Evolutionary conservation across 2,113 vertebrate genomes (phyloP).

Genomic region (Coturnix japonica): DNA sequence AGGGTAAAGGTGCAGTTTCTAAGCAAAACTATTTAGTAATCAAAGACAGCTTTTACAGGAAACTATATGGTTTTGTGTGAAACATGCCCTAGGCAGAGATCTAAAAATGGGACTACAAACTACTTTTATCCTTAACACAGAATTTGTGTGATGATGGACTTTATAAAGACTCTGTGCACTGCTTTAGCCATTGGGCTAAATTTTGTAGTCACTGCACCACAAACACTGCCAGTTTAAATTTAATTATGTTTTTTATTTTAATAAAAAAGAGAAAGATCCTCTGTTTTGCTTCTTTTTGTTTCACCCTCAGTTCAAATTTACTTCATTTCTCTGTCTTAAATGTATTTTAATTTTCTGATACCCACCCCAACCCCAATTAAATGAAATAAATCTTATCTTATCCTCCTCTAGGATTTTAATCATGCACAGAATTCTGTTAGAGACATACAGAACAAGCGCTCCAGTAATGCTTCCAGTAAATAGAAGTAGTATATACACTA

Average conservation of each 20-base stretch:
- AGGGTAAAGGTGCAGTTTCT: neutral
- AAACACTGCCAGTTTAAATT: neutral
- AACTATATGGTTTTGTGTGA: neutral
- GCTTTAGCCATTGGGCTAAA: neutral
- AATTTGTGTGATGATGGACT: neutral
- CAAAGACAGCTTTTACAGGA: slow-evolving; percentile 30
- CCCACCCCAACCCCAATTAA: too few relatives aligned
- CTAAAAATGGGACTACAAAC: neutral
- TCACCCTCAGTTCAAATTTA: neutral
- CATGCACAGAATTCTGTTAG: neutral
- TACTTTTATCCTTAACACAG: slow-evolving; percentile 12
- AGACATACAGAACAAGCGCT: neutral
- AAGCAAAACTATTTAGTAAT: slow-evolving; percentile 33
- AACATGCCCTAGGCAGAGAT: neutral
- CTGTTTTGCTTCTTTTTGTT: neutral
- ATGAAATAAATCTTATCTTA: neutral
- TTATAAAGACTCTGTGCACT: neutral
- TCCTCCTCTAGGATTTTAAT: neutral
- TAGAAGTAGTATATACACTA: neutral
- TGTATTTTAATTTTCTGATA: neutral
- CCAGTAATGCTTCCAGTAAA: neutral
- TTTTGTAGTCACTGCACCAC: neutral
- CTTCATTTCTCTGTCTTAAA: neutral
- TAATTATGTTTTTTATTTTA: neutral
- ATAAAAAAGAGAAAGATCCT: neutral